Conservation (phyloP, 2,888 invertebrate genomes). For the Drosophila nr. medialis region DNA sequence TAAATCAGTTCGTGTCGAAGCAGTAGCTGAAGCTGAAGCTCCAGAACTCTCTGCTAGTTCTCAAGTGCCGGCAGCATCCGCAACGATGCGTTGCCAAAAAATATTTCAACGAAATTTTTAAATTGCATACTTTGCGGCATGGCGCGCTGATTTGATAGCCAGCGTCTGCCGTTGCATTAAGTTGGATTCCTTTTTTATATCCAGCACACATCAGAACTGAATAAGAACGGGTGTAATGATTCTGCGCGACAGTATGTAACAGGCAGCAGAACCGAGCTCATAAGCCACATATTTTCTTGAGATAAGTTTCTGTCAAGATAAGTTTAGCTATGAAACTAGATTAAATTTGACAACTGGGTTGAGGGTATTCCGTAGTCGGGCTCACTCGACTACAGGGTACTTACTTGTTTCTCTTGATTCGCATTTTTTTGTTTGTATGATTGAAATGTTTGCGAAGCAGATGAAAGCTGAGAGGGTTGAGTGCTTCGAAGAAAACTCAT, state of each 20-base stretch:
- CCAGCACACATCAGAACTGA: neutral
- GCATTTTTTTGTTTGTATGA: constrained; percentile 11
- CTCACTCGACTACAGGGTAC: neutral
- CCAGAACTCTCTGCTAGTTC: constrained; percentile 13
- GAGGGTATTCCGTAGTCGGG: neutral
- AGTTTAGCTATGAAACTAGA: neutral
- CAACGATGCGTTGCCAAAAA: constrained; percentile 64
- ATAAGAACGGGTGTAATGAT: neutral
- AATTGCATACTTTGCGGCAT: constrained; percentile 77
- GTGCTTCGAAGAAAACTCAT: neutral
- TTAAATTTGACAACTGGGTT: neutral
- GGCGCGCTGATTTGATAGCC: constrained; percentile 69
- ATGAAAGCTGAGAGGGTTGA: constrained; percentile 12
- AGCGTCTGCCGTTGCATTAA: constrained; percentile 49
- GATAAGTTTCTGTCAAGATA: neutral
- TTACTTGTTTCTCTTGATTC: neutral
- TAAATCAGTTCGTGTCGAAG: constrained; percentile 79
- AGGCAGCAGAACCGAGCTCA: neutral
- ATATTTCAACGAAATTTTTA: constrained; percentile 54
- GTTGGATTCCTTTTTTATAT: neutral
- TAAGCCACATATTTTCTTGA: neutral
- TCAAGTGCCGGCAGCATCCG: constrained; percentile 35
- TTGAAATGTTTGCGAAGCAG: constrained; percentile 28
- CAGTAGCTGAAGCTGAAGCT: constrained; percentile 46
- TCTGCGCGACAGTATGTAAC: neutral